Base-by-base conservation (phyloP, 2,888 invertebrate genomes). In the Reticulitermes lucifugus region DNA sequence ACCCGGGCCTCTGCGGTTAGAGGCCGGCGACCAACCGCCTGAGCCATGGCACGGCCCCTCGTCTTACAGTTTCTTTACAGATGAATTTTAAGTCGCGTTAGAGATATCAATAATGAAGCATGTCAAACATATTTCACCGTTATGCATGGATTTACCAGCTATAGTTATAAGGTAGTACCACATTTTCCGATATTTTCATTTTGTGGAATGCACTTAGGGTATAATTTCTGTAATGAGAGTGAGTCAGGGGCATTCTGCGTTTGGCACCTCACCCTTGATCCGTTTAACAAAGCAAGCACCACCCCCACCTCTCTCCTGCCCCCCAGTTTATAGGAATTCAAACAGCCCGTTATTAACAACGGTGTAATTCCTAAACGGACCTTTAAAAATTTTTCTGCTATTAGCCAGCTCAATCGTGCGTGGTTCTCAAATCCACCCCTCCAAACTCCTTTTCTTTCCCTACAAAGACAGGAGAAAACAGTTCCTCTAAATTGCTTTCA, bases 401-500 rank as follows among this genome's bases (percentile, higher is more conserved):
- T 81, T 81, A 22, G 35, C 70, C n/a, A 35, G 43, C 81, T 70
- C 65, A 81, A 81, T 81, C 81, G 81, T 46, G 21, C 43, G 70
- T 43, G 25, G 25, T 29, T 41, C 43, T 70, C 43, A 65, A 70
- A 81, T 65, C 25, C 81, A 65, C n/a, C 41, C 75, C 35, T 21
- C 77, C 35, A 21, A 14, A 5, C 73, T 21, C 41, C 80, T 80
- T 60, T 55, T 59, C 70, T 81, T 77, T 43, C n/a, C 46, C 41
- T 77, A 77, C 35, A 77, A 22, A 77, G 46, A 77, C 77, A 46
- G 77, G 77, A 77, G 46, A 77, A 77, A 77, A 77, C 46, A 81
- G 81, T 81, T 81, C 81, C 46, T 65, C 35, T 43, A 81, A 81
- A 81, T 81, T 65, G 81, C 65, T 70, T 77, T 43, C 55, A 81